Conservation (phyloP, 1,140 invertebrate species). For the Vanessa tameamea region DNA sequence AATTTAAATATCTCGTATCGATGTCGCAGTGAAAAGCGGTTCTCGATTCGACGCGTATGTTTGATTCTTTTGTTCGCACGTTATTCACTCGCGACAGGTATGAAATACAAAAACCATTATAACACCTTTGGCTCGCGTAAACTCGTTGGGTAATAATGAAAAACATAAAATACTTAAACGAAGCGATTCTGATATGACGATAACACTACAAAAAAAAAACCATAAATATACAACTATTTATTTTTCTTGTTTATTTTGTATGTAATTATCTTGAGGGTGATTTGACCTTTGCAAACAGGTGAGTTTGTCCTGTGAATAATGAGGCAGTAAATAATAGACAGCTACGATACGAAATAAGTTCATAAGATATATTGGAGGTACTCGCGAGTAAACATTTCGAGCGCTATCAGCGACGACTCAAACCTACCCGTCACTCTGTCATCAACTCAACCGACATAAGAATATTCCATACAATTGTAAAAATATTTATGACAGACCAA, state of each 20-base stretch:
- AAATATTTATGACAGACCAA: neutral
- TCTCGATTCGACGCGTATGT: constrained; percentile 70
- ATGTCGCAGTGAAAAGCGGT: constrained; percentile 64
- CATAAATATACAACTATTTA: constrained; percentile 18
- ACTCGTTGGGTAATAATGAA: constrained; percentile 53
- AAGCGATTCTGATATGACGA: constrained; percentile 21
- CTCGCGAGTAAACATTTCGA: neutral
- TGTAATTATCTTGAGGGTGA: neutral
- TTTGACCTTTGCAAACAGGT: constrained; percentile 13
- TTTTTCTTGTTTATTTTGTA: constrained; percentile 9
- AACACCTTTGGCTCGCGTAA: constrained; percentile 52
- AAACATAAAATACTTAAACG: constrained; percentile 32
- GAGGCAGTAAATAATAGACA: constrained; percentile 6
- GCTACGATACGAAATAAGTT: neutral
- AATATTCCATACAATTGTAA: neutral
- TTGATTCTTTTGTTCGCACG: constrained; percentile 71
- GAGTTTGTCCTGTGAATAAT: constrained; percentile 16
- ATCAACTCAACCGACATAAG: neutral
- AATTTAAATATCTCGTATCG: constrained; percentile 47
- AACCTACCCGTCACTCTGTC: too few species aligned
- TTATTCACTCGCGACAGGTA: constrained; percentile 64
- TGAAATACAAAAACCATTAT: constrained; percentile 71
- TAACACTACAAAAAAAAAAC: constrained; percentile 3
- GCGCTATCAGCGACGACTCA: neutral
- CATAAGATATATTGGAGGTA: constrained; percentile 10